A percentile compares a stretch with the other conserved stretches of the same genome.
These are phyloP conservation scores for Oreohelix idahoensis DNA, from an alignment of 1,140 invertebrate species.

Conservation along the genomic window DNA sequence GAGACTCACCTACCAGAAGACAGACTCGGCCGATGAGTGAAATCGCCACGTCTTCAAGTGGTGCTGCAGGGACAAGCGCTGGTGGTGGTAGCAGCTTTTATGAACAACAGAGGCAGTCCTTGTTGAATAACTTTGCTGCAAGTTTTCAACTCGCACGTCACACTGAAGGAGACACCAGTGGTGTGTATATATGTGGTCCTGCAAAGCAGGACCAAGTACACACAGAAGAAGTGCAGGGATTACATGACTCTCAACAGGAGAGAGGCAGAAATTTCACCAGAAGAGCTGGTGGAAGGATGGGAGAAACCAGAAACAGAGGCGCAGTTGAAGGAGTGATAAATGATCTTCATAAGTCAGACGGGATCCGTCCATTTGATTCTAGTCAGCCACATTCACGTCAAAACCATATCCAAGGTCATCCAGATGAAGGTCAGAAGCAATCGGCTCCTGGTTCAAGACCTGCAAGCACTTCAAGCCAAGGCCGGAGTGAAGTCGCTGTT, in stretches of 20 bases:
- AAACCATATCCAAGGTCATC: background rate
- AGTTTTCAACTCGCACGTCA: slow-evolving; percentile 28
- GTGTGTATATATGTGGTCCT: slow-evolving; percentile 45
- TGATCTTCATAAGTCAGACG: background rate
- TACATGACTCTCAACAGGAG: background rate
- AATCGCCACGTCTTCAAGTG: slow-evolving; percentile 41
- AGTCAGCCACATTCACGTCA: background rate
- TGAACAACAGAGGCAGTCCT: slow-evolving; percentile 26
- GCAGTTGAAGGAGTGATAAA: background rate
- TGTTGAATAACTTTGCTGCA: slow-evolving; percentile 37
- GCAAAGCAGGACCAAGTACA: background rate
- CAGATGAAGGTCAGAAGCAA: background rate
- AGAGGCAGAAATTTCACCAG: background rate
- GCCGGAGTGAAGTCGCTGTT: slow-evolving; percentile 23
- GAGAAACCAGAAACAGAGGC: background rate
- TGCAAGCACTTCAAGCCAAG: background rate
- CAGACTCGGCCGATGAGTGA: slow-evolving; percentile 43
- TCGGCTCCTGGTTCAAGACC: background rate
- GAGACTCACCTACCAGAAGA: slow-evolving; percentile 34
- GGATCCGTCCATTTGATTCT: background rate
- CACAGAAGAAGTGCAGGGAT: slow-evolving; percentile 6
- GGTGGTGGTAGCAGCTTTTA: background rate
- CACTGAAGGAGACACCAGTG: slow-evolving; percentile 13
- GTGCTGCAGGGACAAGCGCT: background rate
- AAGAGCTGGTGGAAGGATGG: background rate